Conservation (phyloP, 2,888 invertebrate genomes). For the Tetheella fluctuosa region DNA sequence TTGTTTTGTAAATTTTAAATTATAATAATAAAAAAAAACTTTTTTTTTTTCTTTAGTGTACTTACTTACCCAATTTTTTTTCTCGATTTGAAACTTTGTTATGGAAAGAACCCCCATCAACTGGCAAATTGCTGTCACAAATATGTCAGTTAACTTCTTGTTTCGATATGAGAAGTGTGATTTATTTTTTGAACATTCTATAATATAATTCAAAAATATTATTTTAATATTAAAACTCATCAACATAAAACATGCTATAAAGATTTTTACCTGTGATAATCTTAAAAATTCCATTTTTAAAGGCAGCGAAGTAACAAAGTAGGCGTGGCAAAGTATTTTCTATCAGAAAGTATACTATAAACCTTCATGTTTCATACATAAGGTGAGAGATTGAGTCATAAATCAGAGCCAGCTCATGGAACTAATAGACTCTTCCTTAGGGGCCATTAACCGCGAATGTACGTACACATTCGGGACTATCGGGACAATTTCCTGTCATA, state of each 20-base stretch:
- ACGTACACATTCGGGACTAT: constrained; percentile 27
- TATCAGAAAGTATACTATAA: constrained; percentile 13
- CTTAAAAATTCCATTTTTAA: not conserved
- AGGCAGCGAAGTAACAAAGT: not conserved
- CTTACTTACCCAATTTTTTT: too few species aligned
- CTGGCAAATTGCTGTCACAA: too few species aligned
- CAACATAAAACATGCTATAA: not conserved
- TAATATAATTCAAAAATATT: too few species aligned
- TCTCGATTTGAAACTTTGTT: too few species aligned
- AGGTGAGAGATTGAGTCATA: constrained; percentile 58
- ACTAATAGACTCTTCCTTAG: constrained; percentile 66
- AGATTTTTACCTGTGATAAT: not conserved
- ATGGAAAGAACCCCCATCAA: too few species aligned
- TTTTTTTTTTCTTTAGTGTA: too few species aligned
- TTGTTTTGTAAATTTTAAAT: too few species aligned
- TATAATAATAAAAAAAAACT: too few species aligned
- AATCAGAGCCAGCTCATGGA: constrained; percentile 58
- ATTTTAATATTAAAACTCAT: not conserved
- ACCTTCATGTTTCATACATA: constrained; percentile 45
- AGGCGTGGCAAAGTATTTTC: not conserved
- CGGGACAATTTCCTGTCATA: not conserved
- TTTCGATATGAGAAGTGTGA: too few species aligned
- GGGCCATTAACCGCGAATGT: constrained; percentile 60
- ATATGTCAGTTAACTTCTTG: too few species aligned
- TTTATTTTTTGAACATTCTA: too few species aligned